A percentile compares a stretch with the other conserved stretches of the same genome.
phyloP scores from a whole-genome alignment of 2,888 invertebrate species.

The Bellardia bayeri region DNA sequence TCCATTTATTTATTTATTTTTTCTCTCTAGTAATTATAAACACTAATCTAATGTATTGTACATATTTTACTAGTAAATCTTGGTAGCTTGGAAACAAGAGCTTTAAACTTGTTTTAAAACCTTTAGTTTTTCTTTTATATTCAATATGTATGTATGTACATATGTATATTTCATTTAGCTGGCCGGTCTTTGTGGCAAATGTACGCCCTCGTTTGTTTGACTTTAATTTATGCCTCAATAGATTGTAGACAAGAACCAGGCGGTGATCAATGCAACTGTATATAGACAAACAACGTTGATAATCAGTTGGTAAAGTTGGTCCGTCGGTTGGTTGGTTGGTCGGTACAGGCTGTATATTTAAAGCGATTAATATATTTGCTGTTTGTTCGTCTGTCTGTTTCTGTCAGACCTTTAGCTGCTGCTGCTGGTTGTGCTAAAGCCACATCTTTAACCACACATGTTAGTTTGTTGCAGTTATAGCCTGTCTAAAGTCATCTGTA shows the following conservation, averaged over 20 bases:
- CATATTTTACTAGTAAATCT: constrained; percentile 51
- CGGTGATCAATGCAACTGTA: constrained; percentile 66
- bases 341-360: neutral
- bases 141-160: no score
- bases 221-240: constrained; percentile 70
- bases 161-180: neutral
- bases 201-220: constrained; percentile 71
- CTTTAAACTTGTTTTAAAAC: constrained; percentile 57
- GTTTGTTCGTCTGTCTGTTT: constrained; percentile 19
- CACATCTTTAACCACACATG: constrained; percentile 53
- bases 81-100: constrained; percentile 46
- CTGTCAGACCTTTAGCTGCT: constrained; percentile 4
- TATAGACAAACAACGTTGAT: constrained; percentile 61
- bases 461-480: constrained; percentile 31
- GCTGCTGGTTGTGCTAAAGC: constrained; percentile 34
- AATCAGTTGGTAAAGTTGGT: constrained; percentile 52
- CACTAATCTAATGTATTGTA: constrained; percentile 64
- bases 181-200: constrained; percentile 39
- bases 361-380: constrained; percentile 65
- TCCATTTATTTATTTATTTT: constrained; percentile 53
- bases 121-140: neutral
- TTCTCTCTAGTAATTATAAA: constrained; percentile 64
- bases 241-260: constrained; percentile 66
- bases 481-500: constrained; percentile 46
- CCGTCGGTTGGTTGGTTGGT: neutral